Percentiles rank a stretch among this genome's conserved stretches.
Conservation (phyloP, 2,888 invertebrate species). For the Caenorhabditis sp. region DNA sequence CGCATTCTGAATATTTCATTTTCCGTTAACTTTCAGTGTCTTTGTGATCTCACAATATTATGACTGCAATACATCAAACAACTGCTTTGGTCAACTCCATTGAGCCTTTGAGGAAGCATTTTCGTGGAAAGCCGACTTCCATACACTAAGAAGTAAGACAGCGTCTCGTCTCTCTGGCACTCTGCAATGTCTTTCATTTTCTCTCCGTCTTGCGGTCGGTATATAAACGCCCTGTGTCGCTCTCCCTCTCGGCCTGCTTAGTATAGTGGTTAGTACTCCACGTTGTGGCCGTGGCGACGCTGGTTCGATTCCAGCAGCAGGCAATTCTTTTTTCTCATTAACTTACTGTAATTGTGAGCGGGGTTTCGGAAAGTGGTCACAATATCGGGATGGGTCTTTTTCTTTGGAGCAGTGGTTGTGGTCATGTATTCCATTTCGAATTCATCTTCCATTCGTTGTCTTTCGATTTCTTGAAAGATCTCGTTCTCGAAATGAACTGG, state of each 20-base stretch:
- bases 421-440: constrained; percentile 42
- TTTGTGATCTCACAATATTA: constrained; percentile 65
- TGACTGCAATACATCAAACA: constrained; percentile 76
- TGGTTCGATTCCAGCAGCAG: constrained; percentile 58
- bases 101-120: constrained; percentile 61
- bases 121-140: constrained; percentile 62
- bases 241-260: constrained; percentile 55
- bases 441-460: constrained; percentile 56
- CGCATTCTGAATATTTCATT: constrained; percentile 58
- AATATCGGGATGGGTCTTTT: constrained; percentile 36
- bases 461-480: constrained; percentile 47
- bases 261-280: constrained; percentile 81
- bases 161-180: constrained; percentile 66
- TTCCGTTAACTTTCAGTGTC: not conserved
- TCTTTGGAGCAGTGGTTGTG: constrained; percentile 44
- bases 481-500: constrained; percentile 54
- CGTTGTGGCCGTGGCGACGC: constrained; percentile 80
- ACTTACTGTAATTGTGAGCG: constrained; percentile 59
- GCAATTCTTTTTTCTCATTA: constrained; percentile 29
- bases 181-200: constrained; percentile 52
- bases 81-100: constrained; percentile 72
- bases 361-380: constrained; percentile 59
- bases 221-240: constrained; percentile 27
- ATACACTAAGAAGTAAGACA: constrained; percentile 72
- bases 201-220: not conserved